Conservation (phyloP, 2,113 vertebrate species). For the Pelobates fuscus region DNA sequence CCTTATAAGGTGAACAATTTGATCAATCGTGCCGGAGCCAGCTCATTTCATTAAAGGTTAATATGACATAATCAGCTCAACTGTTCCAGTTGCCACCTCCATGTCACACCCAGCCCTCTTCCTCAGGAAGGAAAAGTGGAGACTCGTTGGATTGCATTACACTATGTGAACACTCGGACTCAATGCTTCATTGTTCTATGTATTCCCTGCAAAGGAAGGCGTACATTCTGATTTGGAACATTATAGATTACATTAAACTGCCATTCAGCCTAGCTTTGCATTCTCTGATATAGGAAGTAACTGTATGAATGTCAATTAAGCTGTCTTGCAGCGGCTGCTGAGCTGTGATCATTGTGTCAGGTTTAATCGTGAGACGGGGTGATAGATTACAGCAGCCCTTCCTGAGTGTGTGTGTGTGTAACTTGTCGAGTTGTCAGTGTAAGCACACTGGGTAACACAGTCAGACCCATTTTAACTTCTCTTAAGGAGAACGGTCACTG, state of each 20-base stretch:
- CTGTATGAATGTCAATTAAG: too few relatives aligned
- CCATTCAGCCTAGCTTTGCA: too few relatives aligned
- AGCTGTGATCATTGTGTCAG: too few relatives aligned
- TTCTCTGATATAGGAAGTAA: too few relatives aligned
- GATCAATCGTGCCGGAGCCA: conserved; percentile 30
- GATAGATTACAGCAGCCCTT: too few relatives aligned
- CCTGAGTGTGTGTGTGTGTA: too few relatives aligned
- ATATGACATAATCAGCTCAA: conserved; percentile 27
- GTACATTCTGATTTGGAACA: background rate
- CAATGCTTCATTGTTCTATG: conserved; percentile 37
- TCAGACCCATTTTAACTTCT: too few relatives aligned
- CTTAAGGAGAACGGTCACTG: too few relatives aligned
- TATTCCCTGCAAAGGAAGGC: conserved; percentile 9
- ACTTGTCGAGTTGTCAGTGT: too few relatives aligned
- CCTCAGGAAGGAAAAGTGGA: conserved; percentile 46
- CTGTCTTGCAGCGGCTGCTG: too few relatives aligned
- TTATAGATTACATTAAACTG: background rate
- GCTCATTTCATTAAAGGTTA: conserved; percentile 33
- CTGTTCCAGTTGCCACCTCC: conserved; percentile 32
- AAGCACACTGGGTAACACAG: too few relatives aligned
- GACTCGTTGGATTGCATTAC: conserved; percentile 30
- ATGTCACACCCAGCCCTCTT: conserved; percentile 37
- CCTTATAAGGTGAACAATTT: conserved; percentile 26
- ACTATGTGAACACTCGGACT: conserved; percentile 17
- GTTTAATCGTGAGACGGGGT: too few relatives aligned